phyloP scores from a whole-genome alignment of 2,797 vertebrate genomes.

The Naso thynnoides region DNA sequence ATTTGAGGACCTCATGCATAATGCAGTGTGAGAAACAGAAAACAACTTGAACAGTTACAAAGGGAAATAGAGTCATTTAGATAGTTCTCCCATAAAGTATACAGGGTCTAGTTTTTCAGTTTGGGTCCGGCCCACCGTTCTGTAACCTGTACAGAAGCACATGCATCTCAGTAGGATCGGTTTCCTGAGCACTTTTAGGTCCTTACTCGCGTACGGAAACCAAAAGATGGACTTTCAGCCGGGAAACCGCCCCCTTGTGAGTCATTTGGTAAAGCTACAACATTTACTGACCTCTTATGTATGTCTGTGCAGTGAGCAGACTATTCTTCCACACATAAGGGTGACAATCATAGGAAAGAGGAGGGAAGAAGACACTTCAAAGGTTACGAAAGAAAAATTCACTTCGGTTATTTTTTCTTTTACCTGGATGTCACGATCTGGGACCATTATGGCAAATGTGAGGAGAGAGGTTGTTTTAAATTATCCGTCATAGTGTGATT shows the following conservation, averaged over 20 bases:
- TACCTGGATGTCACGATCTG: constrained; percentile 30
- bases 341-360: constrained; percentile 65
- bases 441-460: constrained; percentile 40
- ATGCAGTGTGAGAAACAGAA: constrained; percentile 71
- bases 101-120: constrained; percentile 73
- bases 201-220: constrained; percentile 23
- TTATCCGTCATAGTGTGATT: constrained; percentile 3
- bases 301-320: constrained; percentile 63
- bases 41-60: constrained; percentile 53
- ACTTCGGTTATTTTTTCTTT: constrained; percentile 61
- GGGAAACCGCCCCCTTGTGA: constrained; percentile 47
- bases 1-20: constrained; percentile 85
- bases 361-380: constrained; percentile 67
- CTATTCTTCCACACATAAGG: constrained; percentile 59
- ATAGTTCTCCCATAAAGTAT: constrained; percentile 73
- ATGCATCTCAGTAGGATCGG: constrained; percentile 59
- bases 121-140: constrained; percentile 89
- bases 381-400: constrained; percentile 68
- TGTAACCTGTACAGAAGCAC: constrained; percentile 88
- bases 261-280: constrained; percentile 76
- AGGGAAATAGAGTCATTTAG: constrained; percentile 62
- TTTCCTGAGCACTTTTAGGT: constrained; percentile 56
- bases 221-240: constrained; percentile 29
- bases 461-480: constrained; percentile 12
- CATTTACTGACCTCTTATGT: constrained; percentile 62